These are phyloP conservation scores for Metopia argyrocephala DNA, from an alignment of 2,888 invertebrate species.

Conservation along the genomic window DNA sequence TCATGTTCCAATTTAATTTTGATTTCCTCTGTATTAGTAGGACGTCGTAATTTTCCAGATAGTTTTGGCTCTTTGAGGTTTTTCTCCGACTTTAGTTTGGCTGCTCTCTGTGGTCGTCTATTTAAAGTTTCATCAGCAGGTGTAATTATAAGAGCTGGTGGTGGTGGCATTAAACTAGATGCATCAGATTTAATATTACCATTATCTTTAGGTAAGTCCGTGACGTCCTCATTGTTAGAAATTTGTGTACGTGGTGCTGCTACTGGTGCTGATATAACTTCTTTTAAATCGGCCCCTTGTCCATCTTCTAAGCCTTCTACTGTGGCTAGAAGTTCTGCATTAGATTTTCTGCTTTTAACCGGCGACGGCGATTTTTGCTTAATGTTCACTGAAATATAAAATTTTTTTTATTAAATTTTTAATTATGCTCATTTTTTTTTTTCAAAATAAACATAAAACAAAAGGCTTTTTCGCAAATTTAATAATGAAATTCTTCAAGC, in stretches of 20 bases:
- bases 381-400: neutral
- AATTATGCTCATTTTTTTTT: neutral
- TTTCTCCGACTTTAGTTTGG: slow-evolving; percentile 72
- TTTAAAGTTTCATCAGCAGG: slow-evolving; percentile 62
- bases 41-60: slow-evolving; percentile 71
- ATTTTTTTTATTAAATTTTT: no score
- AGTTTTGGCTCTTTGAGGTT: slow-evolving; percentile 72
- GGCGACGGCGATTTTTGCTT: slow-evolving; percentile 10
- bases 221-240: neutral
- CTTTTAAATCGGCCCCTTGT: neutral
- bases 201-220: slow-evolving; percentile 36
- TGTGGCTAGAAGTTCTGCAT: slow-evolving; percentile 67
- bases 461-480: no score
- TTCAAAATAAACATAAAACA: no score
- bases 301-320: slow-evolving; percentile 49
- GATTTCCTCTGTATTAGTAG: slow-evolving; percentile 64
- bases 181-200: slow-evolving; percentile 31
- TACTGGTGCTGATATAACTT: neutral
- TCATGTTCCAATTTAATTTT: slow-evolving; percentile 72
- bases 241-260: slow-evolving; percentile 19
- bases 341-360: slow-evolving; percentile 64
- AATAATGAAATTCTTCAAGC: no score
- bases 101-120: slow-evolving; percentile 74
- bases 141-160: slow-evolving; percentile 61
- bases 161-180: slow-evolving; percentile 69